A percentile compares a stretch with the other conserved stretches of the same genome.
phyloP scores from a whole-genome alignment of 2,113 vertebrate species.

The Protomyctophum bolini region DNA sequence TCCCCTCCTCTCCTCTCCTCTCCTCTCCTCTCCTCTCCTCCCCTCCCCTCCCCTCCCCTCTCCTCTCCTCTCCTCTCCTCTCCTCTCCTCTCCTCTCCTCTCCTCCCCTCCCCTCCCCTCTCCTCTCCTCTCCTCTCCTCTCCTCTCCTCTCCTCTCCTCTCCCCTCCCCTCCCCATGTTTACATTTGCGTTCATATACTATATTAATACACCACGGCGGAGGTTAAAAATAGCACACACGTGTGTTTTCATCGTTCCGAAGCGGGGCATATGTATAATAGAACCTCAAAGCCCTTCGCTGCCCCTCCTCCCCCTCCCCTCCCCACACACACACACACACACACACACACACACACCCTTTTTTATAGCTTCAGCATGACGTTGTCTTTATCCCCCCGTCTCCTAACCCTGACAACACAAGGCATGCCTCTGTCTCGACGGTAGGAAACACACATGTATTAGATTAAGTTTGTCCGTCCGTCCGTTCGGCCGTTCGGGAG shows the following conservation, averaged over 20 bases:
- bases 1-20: background rate
- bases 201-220: conserved; percentile 1
- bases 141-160: background rate
- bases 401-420: conserved; percentile 57
- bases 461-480: conserved; percentile 67
- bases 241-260: no score
- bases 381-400: conserved; percentile 14
- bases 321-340: no score
- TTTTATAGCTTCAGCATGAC: background rate
- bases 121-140: background rate
- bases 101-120: background rate
- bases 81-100: background rate
- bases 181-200: conserved; percentile 12
- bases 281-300: background rate
- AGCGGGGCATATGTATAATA: no score
- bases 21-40: conserved; percentile 13
- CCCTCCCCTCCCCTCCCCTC: no score
- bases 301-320: conserved; percentile 6
- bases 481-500: no score
- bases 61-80: no score
- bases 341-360: no score
- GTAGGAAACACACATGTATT: conserved; percentile 78
- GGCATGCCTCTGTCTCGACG: conserved; percentile 69
- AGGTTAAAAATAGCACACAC: conserved; percentile 76
- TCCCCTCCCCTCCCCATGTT: conserved; percentile 21